phyloP scores from a whole-genome alignment of 2,888 invertebrate genomes.

The Lumbricus terrestris region DNA sequence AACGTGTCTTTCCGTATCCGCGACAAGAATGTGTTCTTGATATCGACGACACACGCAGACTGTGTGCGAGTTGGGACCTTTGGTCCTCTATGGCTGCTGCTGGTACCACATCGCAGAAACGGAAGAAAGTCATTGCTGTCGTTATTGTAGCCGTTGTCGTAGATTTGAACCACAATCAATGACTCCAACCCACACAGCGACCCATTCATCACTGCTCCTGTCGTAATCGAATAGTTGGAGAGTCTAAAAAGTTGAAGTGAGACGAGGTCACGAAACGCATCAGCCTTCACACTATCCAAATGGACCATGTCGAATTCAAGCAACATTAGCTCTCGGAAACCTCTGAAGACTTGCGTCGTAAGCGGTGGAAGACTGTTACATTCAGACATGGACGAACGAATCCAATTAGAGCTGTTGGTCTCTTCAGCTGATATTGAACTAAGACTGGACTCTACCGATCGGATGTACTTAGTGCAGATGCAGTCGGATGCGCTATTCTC shows the following conservation, averaged over 20 bases:
- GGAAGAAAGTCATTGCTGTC: background rate
- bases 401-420: background rate
- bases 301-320: background rate
- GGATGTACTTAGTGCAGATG: background rate
- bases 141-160: background rate
- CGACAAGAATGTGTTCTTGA: too few species aligned
- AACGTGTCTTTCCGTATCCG: background rate
- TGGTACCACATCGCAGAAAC: background rate
- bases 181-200: background rate
- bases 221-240: background rate
- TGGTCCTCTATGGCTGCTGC: too few species aligned
- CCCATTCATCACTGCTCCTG: background rate
- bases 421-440: background rate
- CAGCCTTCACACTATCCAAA: background rate
- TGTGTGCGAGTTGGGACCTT: too few species aligned
- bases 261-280: background rate
- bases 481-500: background rate
- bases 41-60: too few species aligned
- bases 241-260: background rate
- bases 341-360: background rate
- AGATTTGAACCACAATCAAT: background rate
- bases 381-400: background rate
- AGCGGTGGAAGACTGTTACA: background rate
- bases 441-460: background rate
- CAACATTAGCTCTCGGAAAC: background rate